phyloP scores from a whole-genome alignment of 1,140 invertebrate species.

The Littorina saxatilis region DNA sequence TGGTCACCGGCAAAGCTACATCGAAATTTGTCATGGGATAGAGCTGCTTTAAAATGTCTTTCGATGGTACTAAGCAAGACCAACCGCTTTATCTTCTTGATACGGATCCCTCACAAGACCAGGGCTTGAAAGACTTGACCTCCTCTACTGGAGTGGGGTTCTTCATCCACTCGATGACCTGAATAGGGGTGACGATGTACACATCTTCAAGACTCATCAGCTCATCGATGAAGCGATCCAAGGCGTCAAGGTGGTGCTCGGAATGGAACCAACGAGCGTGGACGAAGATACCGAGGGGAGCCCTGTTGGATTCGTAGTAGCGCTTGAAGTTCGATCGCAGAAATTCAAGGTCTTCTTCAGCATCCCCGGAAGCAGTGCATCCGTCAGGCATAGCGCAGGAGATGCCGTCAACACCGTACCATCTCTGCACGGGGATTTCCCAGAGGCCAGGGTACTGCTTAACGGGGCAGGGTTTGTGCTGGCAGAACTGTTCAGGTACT shows the following conservation, averaged over 20 bases:
- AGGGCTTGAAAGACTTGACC: slow-evolving; percentile 79
- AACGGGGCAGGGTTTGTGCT: slow-evolving; percentile 52
- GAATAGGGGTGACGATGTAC: slow-evolving; percentile 95
- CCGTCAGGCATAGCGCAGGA: slow-evolving; percentile 61
- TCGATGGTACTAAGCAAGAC: no score
- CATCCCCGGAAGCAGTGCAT: slow-evolving; percentile 53
- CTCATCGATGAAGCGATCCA: slow-evolving; percentile 97
- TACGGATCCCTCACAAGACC: slow-evolving; percentile 48
- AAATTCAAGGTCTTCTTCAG: slow-evolving; percentile 96
- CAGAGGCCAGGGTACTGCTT: slow-evolving; percentile 57
- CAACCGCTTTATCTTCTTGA: no score
- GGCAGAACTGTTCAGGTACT: slow-evolving; percentile 44
- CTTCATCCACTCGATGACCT: slow-evolving; percentile 97
- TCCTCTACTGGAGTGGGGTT: slow-evolving; percentile 90
- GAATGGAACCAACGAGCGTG: slow-evolving; percentile 67
- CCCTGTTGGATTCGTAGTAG: slow-evolving; percentile 84
- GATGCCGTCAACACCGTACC: slow-evolving; percentile 76
- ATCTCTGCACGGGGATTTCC: slow-evolving; percentile 56
- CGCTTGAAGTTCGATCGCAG: slow-evolving; percentile 96
- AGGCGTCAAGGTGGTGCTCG: slow-evolving; percentile 73
- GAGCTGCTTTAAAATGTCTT: no score
- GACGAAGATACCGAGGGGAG: slow-evolving; percentile 64
- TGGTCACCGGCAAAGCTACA: no score
- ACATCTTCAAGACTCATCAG: slow-evolving; percentile 93
- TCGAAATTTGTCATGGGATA: no score